These are phyloP conservation scores for Pachyseris speciosa DNA, from an alignment of 64 coral and sea anemone species.

Conservation along the genomic window DNA sequence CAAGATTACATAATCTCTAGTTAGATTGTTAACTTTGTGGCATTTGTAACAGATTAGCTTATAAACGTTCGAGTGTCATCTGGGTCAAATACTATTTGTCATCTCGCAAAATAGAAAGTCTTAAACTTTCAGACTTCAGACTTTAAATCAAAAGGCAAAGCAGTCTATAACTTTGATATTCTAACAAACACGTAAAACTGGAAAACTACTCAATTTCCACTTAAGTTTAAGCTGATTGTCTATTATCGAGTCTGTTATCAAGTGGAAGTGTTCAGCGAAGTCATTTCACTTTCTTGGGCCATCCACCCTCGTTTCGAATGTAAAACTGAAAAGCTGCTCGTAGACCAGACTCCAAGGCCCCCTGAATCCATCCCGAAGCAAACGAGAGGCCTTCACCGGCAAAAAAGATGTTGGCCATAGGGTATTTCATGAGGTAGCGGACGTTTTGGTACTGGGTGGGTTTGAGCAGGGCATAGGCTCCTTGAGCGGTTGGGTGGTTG, in stretches of 20 bases:
- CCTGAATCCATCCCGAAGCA: conserved; percentile 51
- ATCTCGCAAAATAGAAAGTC: neutral
- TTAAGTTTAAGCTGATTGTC: neutral
- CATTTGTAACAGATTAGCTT: neutral
- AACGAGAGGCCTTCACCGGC: conserved; percentile 51
- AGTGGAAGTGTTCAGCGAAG: neutral
- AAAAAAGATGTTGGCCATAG: conserved; percentile 50
- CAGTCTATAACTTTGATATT: neutral
- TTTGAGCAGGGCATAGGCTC: conserved; percentile 5
- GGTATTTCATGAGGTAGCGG: neutral
- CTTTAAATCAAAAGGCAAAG: neutral
- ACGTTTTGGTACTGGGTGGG: conserved; percentile 3
- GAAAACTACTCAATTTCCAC: neutral
- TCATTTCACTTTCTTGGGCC: neutral
- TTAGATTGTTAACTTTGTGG: neutral
- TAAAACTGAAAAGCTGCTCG: conserved; percentile 50
- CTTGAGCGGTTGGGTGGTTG: conserved; percentile 23
- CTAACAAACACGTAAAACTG: neutral
- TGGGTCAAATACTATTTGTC: conserved; percentile 9
- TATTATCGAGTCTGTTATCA: conserved; percentile 4
- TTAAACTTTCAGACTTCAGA: neutral
- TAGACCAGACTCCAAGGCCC: conserved; percentile 56
- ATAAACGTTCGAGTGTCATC: neutral
- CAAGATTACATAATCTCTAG: no score
- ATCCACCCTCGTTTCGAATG: conserved; percentile 14